Percentiles rank a stretch among this genome's conserved stretches.
Conservation (phyloP, 2,113 vertebrate species). For the Lasiurus borealis region DNA sequence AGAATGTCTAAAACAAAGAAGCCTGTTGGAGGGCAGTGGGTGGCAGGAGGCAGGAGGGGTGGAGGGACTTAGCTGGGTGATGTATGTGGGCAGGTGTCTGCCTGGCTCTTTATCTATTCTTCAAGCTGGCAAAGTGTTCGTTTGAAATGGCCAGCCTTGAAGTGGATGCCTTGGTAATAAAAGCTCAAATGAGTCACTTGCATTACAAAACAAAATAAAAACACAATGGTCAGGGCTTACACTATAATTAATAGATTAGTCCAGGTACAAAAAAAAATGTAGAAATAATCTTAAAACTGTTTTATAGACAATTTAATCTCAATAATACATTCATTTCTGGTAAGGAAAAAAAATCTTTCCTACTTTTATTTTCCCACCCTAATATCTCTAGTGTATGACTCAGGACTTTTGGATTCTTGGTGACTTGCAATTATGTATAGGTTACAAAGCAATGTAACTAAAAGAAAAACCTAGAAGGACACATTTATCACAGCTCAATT, state of each 20-base stretch:
- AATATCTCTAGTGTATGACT: not conserved
- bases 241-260: not conserved
- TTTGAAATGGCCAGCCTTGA: not conserved
- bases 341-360: not conserved
- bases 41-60: not conserved
- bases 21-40: not conserved
- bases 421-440: not conserved
- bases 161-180: not conserved
- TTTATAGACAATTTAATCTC: not conserved
- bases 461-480: not conserved
- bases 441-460: slow-evolving; percentile 15
- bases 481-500: slow-evolving; percentile 36
- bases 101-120: not conserved
- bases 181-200: not conserved
- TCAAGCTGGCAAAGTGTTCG: not conserved
- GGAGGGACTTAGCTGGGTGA: not conserved
- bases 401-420: not conserved
- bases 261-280: not conserved
- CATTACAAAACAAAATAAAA: not conserved
- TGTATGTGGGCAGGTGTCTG: not conserved
- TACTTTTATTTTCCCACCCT: not conserved
- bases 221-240: not conserved
- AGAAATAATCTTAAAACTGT: not conserved
- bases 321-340: not conserved
- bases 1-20: not conserved